phyloP scores from a whole-genome alignment of 2,888 invertebrate genomes.

The Limnephilus auricula region DNA sequence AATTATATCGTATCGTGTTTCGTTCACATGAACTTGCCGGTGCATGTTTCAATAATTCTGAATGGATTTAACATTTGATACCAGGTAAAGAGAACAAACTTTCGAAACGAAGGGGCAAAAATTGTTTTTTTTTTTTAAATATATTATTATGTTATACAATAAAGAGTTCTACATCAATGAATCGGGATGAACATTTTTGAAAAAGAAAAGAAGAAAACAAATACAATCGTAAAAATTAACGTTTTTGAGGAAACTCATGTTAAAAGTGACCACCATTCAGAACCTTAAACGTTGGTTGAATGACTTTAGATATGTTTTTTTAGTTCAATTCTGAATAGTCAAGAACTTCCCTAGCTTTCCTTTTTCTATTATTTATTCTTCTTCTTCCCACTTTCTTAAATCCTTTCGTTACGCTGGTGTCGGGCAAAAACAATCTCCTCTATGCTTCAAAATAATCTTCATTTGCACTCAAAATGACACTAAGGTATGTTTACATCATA shows the following conservation, averaged over 20 bases:
- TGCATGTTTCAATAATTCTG: not conserved
- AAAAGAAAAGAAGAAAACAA: too few relatives aligned
- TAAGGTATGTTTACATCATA: not conserved
- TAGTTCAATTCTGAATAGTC: not conserved
- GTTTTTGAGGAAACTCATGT: not conserved
- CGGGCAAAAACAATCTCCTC: too few relatives aligned
- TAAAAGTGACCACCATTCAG: not conserved
- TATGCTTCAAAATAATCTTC: too few relatives aligned
- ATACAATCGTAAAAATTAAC: too few relatives aligned
- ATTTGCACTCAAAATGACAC: not conserved
- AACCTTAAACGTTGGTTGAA: not conserved
- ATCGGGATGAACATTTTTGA: too few relatives aligned
- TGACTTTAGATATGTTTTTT: not conserved
- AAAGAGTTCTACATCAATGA: too few relatives aligned
- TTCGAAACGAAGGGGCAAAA: not conserved
- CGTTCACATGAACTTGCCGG: not conserved
- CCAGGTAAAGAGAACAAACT: not conserved
- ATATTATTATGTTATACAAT: too few relatives aligned
- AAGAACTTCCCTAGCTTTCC: too few relatives aligned
- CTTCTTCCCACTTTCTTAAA: not conserved
- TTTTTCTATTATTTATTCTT: not conserved
- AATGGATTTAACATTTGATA: not conserved
- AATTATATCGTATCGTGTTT: not conserved
- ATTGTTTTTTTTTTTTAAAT: too few relatives aligned
- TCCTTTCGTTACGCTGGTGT: not conserved